Base-by-base conservation (phyloP, 2,113 vertebrate genomes). In the Oenanthe oenanthe region DNA sequence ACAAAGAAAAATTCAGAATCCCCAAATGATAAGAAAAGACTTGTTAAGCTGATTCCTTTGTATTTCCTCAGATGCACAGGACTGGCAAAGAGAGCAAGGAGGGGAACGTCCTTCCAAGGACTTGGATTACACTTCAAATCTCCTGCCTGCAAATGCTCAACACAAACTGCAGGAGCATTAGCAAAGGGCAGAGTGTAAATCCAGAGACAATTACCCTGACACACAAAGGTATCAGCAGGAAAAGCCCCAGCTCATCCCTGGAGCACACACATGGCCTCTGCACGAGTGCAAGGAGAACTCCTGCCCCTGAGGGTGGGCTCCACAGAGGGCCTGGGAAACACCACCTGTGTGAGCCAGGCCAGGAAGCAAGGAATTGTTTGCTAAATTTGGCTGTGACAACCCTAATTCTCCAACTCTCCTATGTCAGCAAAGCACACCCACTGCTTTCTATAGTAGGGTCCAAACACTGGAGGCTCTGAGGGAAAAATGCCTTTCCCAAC, bases 91-190 rank as follows among this genome's bases (percentile, higher is more conserved):
- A 72, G 10, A 82, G 26, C 38, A 72, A 54, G 72, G 38, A 77
- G 42, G 29, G 32, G 51, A 70, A 89, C 1, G 9, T 80, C 56
- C 54, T 89, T 68, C 24, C 36, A 61, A 85, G 50, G 77, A 40
- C 40, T 32, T n/a, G 54, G 63, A 66, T 47, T 7, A 15, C 10
- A 40, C 0, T 0, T 47, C 38, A 67, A 17, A 85, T 28, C 60
- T 48, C 48, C 67, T 58, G 47, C 40, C 81, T 82, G 62, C 53
- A 58, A 47, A 29, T 10, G 26, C 32, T 45, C 51, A 80, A 31
- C 1, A 0, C 43, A 40, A 85, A 51, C 32, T 83, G 79, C 32
- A 74, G 29, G 42, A 76, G 62, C 28, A 38, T 73, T 43, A 73
- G 73, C 29, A 50, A 65, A 51, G 3, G 3, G 48, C 58, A 81